Percentiles rank a stretch among this genome's conserved stretches.
phyloP scores from a whole-genome alignment of 2,113 vertebrate species.

The Pampusana beccarii region DNA sequence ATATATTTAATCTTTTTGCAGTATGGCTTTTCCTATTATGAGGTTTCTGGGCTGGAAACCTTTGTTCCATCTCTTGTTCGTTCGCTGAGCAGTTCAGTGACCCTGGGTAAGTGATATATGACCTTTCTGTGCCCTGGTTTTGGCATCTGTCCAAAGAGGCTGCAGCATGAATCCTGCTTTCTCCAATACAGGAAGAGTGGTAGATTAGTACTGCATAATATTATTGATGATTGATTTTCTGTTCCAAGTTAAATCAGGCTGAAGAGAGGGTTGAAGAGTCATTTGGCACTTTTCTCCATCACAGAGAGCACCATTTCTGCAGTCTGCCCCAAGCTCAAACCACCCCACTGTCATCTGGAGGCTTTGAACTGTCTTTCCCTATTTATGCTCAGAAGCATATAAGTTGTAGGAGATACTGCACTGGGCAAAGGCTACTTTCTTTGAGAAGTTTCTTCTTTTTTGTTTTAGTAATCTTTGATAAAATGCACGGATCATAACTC shows the following conservation, averaged over 20 bases:
- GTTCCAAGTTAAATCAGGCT: neutral
- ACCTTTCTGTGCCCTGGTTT: neutral
- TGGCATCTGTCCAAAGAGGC: neutral
- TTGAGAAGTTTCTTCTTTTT: neutral
- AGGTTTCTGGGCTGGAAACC: neutral
- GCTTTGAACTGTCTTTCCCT: neutral
- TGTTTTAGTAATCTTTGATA: neutral
- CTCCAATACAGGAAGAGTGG: neutral
- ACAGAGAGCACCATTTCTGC: neutral
- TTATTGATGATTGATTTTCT: constrained; percentile 13
- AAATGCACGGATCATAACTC: neutral
- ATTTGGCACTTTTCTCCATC: neutral
- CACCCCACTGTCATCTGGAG: neutral
- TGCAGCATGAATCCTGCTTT: neutral
- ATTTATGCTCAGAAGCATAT: neutral
- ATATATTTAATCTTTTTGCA: neutral
- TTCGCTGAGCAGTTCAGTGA: neutral
- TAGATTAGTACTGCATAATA: neutral
- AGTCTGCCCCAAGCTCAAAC: neutral
- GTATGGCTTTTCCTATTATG: neutral
- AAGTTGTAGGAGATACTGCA: neutral
- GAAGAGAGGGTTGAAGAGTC: neutral
- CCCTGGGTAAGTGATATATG: neutral
- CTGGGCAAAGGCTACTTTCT: neutral
- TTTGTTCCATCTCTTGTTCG: neutral